Evolutionary conservation across 2,888 invertebrate species (phyloP).

Genomic region (Atrina japonica): DNA sequence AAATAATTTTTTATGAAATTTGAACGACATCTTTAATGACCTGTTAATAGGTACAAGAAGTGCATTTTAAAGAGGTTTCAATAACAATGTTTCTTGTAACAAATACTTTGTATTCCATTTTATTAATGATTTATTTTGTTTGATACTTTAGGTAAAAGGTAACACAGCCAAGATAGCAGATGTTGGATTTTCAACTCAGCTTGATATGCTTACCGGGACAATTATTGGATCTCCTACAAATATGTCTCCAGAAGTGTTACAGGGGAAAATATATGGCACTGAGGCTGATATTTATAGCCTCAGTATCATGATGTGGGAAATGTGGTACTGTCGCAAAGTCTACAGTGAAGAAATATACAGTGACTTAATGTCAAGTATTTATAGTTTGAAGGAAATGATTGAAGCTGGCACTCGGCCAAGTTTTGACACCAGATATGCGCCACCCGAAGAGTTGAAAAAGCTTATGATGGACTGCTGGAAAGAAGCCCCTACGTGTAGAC

Average conservation of each 20-base stretch:
- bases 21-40: not conserved
- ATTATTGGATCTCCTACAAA: conserved; percentile 69
- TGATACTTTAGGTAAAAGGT: conserved; percentile 51
- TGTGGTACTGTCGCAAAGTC: conserved; percentile 70
- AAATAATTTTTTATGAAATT: not conserved
- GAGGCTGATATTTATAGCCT: conserved; percentile 71
- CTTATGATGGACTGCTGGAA: conserved; percentile 41
- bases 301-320: conserved; percentile 70
- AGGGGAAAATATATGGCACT: conserved; percentile 58
- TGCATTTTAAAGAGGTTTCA: no score
- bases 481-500: conserved; percentile 1
- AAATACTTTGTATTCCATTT: not conserved
- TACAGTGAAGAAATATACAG: conserved; percentile 35
- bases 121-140: not conserved
- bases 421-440: conserved; percentile 15
- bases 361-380: conserved; percentile 1
- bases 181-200: conserved; percentile 70
- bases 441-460: conserved; percentile 12
- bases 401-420: conserved; percentile 24
- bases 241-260: conserved; percentile 73
- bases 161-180: conserved; percentile 69
- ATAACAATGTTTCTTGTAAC: no score
- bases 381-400: conserved; percentile 12
- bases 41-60: no score
- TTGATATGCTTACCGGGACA: conserved; percentile 64